Base-by-base conservation (phyloP, 2,888 invertebrate genomes). In the Electrophaes corylata region DNA sequence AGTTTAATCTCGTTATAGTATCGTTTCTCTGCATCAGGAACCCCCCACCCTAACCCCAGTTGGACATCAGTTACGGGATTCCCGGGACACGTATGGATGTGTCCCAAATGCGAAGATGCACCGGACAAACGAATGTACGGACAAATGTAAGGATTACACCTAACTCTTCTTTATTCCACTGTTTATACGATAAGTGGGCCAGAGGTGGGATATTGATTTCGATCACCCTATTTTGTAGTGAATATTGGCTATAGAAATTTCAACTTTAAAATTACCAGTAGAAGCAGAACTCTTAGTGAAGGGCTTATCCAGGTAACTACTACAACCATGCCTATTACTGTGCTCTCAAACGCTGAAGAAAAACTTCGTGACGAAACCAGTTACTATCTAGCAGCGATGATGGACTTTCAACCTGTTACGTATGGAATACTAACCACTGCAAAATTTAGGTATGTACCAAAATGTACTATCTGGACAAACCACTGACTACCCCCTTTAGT, bases 11-110 rank as follows among this genome's bases (percentile, higher is more conserved):
- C 23, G 37, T 26, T 18, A 8, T 51, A 35, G 1, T 23, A 55
- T 20, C 54, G 54, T 59, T 41, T 18, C 29, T 54, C 47, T 12
- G 14, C 33, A 23, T 40, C 8, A 14, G 6, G 6, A 10, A 8
- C 8, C 31, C 39, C 46, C 48, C 35, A 10, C 40, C 35, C 56
- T 33, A 29, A 19, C 19, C 40, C 46, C 47, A 31, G 52, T 50
- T 33, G 53, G 48, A 55, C 62, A 62, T 62, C 62, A 62, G 62
- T 62, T 51, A 62, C 29, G 54, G 58, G 62, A 62, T 62, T 62
- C 58, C 55, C 48, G 41, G 41, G 62, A 62, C 62, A 57, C 45
- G 58, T 62, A 62, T 58, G 58, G 62, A 62, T 62, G 58, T 59
- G 53, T 49, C 57, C 53, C 44, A 54, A 33, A 59, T 59, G 43